Percentiles rank a stretch among this genome's conserved stretches.
Conservation (phyloP, 2,113 vertebrate species). For the Gymnorhina tibicen region DNA sequence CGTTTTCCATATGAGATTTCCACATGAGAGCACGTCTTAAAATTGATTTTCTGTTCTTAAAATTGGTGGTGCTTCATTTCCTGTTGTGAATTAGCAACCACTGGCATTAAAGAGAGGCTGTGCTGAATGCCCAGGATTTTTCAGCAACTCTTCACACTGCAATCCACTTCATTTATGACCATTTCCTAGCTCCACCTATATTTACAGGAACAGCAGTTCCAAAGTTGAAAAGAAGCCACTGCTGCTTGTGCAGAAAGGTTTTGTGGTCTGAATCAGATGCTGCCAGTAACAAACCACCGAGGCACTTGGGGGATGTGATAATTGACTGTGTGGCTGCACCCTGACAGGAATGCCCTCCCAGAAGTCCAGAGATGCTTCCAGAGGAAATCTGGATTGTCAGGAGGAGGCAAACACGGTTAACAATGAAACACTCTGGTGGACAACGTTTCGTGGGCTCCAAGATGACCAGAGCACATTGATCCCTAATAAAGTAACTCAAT, state of each 20-base stretch:
- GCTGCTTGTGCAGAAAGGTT: neutral
- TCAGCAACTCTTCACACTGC: neutral
- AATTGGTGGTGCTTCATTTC: neutral
- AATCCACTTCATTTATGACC: neutral
- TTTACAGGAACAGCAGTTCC: neutral
- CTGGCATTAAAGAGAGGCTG: neutral
- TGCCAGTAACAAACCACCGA: neutral
- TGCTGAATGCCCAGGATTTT: neutral
- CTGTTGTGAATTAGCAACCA: neutral
- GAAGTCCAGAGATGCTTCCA: neutral
- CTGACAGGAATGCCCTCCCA: neutral
- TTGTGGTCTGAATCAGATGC: neutral
- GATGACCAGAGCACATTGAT: neutral
- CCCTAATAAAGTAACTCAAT: neutral
- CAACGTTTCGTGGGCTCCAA: neutral
- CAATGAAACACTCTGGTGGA: neutral
- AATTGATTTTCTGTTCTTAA: neutral
- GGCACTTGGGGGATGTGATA: neutral
- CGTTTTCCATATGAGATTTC: neutral
- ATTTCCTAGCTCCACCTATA: neutral
- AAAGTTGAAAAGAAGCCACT: neutral
- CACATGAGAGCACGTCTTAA: fast-evolving
- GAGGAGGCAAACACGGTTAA: neutral
- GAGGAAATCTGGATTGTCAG: neutral
- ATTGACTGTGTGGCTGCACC: neutral